phyloP scores from a whole-genome alignment of 2,888 invertebrate genomes.

The Megastigmus dorsalis region DNA sequence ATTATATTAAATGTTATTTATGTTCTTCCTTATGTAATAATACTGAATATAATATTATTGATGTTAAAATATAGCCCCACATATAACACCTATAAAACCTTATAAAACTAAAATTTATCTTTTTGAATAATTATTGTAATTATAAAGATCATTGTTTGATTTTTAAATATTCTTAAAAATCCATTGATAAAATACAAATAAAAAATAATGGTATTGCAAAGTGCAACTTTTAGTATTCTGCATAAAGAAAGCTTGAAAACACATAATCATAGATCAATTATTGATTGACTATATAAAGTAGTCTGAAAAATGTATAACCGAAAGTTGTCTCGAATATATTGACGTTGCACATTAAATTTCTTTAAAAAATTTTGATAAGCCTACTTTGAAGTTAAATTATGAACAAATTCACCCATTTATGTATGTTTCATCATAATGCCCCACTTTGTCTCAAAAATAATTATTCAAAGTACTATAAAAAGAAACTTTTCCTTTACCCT shows the following conservation, averaged over 20 bases:
- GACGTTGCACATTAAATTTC: not conserved
- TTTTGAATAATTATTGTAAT: no score
- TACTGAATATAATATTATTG: not conserved
- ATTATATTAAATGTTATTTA: slow-evolving; percentile 12
- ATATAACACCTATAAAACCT: no score
- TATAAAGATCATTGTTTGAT: no score
- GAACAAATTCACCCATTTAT: not conserved
- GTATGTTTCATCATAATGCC: slow-evolving; percentile 1
- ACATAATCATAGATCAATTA: not conserved
- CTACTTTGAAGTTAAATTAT: slow-evolving; percentile 11
- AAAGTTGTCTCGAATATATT: no score
- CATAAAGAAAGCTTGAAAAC: not conserved
- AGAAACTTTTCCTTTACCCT: not conserved
- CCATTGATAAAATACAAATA: no score
- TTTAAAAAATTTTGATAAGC: slow-evolving; percentile 20
- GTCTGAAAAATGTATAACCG: no score
- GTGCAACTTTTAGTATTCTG: no score
- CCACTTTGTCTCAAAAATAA: slow-evolving; percentile 21
- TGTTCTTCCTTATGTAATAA: not conserved
- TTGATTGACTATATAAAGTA: no score
- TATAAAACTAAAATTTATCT: no score
- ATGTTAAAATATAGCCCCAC: not conserved
- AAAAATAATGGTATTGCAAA: no score
- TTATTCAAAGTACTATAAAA: slow-evolving; percentile 10
- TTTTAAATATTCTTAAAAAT: no score